Percentiles rank a stretch among this genome's conserved stretches.
Conservation (phyloP, 2,888 invertebrate species). For the Automeris io region DNA sequence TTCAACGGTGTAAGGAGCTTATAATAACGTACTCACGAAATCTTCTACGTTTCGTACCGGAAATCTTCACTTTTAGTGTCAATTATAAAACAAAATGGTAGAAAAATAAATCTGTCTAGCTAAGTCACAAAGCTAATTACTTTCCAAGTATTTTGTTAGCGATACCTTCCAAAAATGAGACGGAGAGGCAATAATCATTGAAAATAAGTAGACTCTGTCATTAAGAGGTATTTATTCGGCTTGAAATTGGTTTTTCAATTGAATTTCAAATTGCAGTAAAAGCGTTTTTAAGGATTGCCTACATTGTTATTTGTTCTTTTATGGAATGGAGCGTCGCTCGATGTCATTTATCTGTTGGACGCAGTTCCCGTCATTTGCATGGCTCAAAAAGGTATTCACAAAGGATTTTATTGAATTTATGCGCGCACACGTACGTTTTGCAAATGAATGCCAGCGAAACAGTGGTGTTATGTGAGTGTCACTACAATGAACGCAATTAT, state of each 20-base stretch:
- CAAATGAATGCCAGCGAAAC: slow-evolving; percentile 33
- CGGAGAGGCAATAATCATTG: slow-evolving; percentile 16
- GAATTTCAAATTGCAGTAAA: slow-evolving; percentile 23
- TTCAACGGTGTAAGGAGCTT: background rate
- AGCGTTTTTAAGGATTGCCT: slow-evolving; percentile 3
- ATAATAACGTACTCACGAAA: background rate
- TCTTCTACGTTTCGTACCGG: background rate
- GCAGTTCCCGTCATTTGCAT: slow-evolving; percentile 36
- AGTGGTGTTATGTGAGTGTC: slow-evolving; percentile 22
- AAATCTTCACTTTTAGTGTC: background rate
- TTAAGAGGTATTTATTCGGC: slow-evolving; percentile 21
- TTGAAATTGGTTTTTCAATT: slow-evolving; percentile 26
- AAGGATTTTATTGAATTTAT: slow-evolving; percentile 56
- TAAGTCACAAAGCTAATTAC: slow-evolving; percentile 21
- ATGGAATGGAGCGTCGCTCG: slow-evolving; percentile 13
- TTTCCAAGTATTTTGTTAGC: slow-evolving; percentile 21
- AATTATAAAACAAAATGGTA: slow-evolving; percentile 15
- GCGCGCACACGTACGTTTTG: slow-evolving; percentile 45
- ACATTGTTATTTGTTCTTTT: slow-evolving; percentile 19
- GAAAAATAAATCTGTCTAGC: slow-evolving; percentile 15
- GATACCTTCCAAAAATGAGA: slow-evolving; percentile 12
- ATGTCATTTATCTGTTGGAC: slow-evolving; percentile 28
- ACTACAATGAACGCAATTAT: slow-evolving; percentile 19
- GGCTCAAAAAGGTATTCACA: slow-evolving; percentile 37
- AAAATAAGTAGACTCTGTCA: slow-evolving; percentile 15